A percentile compares a stretch with the other conserved stretches of the same genome.
Evolutionary conservation across 1,140 invertebrate genomes (phyloP).

Genomic region (Leptinotarsa undecemlineata): DNA sequence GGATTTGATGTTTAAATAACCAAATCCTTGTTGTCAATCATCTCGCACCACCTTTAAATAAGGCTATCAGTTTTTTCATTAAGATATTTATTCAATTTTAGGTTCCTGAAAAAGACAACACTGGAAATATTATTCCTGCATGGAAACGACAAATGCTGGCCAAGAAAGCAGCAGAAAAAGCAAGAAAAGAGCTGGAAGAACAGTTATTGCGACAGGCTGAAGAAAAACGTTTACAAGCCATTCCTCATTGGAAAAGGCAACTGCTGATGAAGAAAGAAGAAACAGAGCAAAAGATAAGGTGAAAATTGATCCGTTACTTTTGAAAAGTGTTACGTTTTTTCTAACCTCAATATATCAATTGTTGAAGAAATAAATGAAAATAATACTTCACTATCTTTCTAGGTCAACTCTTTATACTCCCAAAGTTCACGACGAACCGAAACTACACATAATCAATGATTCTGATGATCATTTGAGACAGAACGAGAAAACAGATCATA

Average conservation of each 20-base stretch:
- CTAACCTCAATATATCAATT: too few species aligned
- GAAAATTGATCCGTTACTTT: too few species aligned
- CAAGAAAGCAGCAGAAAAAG: slow-evolving; percentile 88
- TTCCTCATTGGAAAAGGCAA: slow-evolving; percentile 92
- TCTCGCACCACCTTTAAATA: neutral
- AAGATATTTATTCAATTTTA: slow-evolving; percentile 52
- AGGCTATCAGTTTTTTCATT: slow-evolving; percentile 15
- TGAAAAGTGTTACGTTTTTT: too few species aligned
- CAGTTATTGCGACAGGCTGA: slow-evolving; percentile 81
- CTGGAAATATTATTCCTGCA: slow-evolving; percentile 86
- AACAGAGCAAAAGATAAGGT: slow-evolving; percentile 73
- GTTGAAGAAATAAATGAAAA: neutral
- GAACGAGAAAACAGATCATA: slow-evolving; percentile 32
- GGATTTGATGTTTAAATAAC: too few species aligned
- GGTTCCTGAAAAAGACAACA: slow-evolving; percentile 86
- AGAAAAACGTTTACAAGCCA: slow-evolving; percentile 79
- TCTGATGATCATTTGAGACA: slow-evolving; percentile 53
- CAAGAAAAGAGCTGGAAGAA: slow-evolving; percentile 86
- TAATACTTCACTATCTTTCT: slow-evolving; percentile 26
- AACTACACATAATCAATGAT: slow-evolving; percentile 45
- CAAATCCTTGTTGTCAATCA: too few species aligned
- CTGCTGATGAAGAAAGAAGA: slow-evolving; percentile 81
- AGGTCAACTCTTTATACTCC: slow-evolving; percentile 69
- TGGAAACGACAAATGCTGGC: slow-evolving; percentile 96
- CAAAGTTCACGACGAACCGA: slow-evolving; percentile 65